Base-by-base conservation (phyloP, 64 coral and sea anemone species). In the Montipora capricornis region DNA sequence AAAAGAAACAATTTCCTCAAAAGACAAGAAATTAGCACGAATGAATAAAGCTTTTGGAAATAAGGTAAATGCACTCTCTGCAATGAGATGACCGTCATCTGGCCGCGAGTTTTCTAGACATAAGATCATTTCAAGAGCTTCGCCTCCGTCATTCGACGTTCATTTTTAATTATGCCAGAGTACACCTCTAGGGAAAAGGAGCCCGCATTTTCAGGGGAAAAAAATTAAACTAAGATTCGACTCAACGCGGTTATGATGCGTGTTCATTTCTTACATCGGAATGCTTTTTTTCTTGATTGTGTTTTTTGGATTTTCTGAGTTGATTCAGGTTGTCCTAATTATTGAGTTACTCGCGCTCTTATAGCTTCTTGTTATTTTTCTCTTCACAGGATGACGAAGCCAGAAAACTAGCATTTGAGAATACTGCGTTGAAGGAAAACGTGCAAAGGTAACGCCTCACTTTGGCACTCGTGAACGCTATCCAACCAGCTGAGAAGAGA, bases 11-110 rank as follows among this genome's bases (percentile, higher is more conserved):
- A 87, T 95, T 74, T 85, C 82, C 55, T 58, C 78, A 1, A 91
- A 95, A 20, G 89, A 91, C 94, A 97, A 91, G 81, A 97, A 97
- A 70, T 64, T 97, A 0, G 88, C 92, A 47, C 92, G 90, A 58
- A 94, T 97, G 55, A 97, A 94, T 53, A 97, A 97, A 47, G 92
- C 95, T 20, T 93, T 92, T 77, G 95, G 82, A 55, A 90, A 90
- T 20, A 97, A 97, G 92, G 95, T 97, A 83, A 58, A 51, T 69
- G 2, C 7, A 48, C 6, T 6, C 49, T 4, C 8, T 45, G 0
- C 29, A 57, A 47, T 67, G 53, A 8, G 11, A 57, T 57, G 53
- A 57, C 6, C 53, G 53, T 57, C 6, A 6, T 8, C 6, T 11
- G 53, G 6, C 53, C 11, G 6, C 53, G 11, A 37, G 37, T 37